These are phyloP conservation scores for Graptemys geographica DNA, from an alignment of 2,797 vertebrate genomes.

Conservation along the genomic window DNA sequence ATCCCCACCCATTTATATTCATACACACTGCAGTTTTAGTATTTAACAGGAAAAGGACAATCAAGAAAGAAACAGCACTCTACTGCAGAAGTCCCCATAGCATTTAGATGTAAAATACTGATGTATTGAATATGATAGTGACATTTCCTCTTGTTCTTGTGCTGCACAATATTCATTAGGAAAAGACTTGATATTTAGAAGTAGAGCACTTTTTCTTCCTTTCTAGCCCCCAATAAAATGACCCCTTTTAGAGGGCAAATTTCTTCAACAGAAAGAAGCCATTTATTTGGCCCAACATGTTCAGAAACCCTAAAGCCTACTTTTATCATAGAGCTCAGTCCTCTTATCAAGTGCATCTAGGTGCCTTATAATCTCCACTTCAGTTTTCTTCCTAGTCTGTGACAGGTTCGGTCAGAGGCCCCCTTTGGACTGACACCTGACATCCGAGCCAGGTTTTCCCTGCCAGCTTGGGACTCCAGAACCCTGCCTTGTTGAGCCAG, in stretches of 20 bases:
- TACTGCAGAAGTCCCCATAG: too few species aligned
- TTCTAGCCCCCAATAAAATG: neutral
- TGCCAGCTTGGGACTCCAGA: too few species aligned
- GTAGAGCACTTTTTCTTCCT: neutral
- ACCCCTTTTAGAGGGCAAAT: neutral
- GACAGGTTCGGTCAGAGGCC: too few species aligned
- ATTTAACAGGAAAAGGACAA: neutral
- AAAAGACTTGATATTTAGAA: neutral
- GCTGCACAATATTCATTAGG: neutral
- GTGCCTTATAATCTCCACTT: too few species aligned
- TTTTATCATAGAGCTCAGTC: neutral
- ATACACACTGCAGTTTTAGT: neutral
- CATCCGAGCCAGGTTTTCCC: too few species aligned
- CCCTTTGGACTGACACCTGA: too few species aligned
- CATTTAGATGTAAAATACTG: too few species aligned
- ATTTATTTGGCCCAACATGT: neutral
- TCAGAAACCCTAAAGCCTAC: neutral
- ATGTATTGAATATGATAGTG: too few species aligned
- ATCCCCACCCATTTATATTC: neutral
- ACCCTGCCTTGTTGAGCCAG: too few species aligned
- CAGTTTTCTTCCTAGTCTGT: too few species aligned
- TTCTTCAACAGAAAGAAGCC: neutral
- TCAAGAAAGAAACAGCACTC: neutral
- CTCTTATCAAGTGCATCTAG: neutral
- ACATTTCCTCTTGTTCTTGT: fast-evolving